phyloP scores from a whole-genome alignment of 1,140 invertebrate genomes.

The Galendromus occidentalis region DNA sequence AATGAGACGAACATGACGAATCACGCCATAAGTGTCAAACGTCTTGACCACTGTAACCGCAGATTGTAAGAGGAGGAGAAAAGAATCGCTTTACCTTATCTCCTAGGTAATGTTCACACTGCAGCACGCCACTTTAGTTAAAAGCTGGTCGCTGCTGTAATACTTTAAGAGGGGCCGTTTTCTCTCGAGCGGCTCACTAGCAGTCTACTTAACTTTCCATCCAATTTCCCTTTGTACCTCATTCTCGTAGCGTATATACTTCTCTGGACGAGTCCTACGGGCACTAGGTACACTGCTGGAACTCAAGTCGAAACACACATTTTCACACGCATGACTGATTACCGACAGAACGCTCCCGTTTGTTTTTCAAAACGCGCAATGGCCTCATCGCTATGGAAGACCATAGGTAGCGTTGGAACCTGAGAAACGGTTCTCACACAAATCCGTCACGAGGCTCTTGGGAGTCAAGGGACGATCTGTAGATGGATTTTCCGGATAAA shows the following conservation, averaged over 20 bases:
- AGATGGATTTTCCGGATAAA: neutral
- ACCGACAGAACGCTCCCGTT: no score
- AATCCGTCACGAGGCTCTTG: neutral
- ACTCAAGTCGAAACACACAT: no score
- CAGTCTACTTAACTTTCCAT: no score
- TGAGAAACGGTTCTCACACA: neutral
- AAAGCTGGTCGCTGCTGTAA: neutral
- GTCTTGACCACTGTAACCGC: conserved; percentile 9
- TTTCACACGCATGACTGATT: no score
- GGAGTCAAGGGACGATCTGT: neutral
- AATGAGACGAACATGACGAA: neutral
- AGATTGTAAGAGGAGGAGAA: neutral
- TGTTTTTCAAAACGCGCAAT: no score
- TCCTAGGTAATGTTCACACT: neutral
- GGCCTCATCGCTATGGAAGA: no score
- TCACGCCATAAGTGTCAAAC: neutral
- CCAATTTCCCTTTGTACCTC: no score
- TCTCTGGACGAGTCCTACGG: no score
- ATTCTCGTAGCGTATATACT: no score
- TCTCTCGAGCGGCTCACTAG: no score
- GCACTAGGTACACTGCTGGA: no score
- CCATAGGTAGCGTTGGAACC: no score
- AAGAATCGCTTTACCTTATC: neutral
- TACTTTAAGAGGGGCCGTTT: neutral
- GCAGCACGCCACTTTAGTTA: neutral